Conservation (phyloP, 1,140 invertebrate species). For the Phymastichus coffea region DNA sequence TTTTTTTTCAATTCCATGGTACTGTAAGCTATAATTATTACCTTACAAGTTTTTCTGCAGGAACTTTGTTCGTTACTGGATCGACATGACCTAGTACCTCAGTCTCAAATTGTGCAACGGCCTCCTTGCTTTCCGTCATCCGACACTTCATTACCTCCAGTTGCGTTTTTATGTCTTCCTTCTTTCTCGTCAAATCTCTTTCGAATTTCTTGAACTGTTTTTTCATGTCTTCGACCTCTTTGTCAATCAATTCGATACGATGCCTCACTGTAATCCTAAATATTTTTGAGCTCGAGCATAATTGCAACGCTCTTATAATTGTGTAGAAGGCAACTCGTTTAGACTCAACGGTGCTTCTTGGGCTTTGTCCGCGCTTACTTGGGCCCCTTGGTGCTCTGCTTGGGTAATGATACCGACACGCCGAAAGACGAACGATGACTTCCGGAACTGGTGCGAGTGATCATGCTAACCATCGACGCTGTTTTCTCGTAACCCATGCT, state of each 20-base stretch:
- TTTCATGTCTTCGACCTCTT: constrained; percentile 54
- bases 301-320: too few species aligned
- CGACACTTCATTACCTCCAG: constrained; percentile 56
- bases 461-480: background rate
- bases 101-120: constrained; percentile 47
- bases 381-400: constrained; percentile 5
- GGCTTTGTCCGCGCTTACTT: background rate
- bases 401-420: background rate
- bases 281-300: too few species aligned
- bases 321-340: too few species aligned
- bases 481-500: background rate
- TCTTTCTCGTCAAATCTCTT: constrained; percentile 41
- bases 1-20: too few species aligned
- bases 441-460: background rate
- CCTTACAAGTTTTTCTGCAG: constrained; percentile 57
- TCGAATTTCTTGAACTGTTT: constrained; percentile 41
- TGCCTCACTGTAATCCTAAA: constrained; percentile 36
- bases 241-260: constrained; percentile 51
- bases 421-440: too few species aligned
- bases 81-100: constrained; percentile 54
- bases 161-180: constrained; percentile 48
- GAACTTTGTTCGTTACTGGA: constrained; percentile 55
- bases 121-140: constrained; percentile 48
- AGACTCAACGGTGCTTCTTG: background rate
- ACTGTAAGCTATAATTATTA: too few species aligned